A percentile compares a stretch with the other conserved stretches of the same genome.
Evolutionary conservation across 2,113 vertebrate genomes (phyloP).

Genomic region (Centropus bengalensis): DNA sequence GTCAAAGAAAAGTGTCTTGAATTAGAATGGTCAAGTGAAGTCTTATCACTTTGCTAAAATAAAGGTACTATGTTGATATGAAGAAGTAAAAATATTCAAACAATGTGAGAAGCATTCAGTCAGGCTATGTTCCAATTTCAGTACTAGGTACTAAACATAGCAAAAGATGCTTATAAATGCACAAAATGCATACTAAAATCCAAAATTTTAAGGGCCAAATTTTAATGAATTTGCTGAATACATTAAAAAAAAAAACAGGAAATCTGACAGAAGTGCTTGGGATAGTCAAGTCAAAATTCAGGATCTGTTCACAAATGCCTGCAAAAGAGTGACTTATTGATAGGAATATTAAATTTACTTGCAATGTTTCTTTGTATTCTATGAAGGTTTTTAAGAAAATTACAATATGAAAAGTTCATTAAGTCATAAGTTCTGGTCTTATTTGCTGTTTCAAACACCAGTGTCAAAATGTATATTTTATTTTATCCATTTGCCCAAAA

Average conservation of each 20-base stretch:
- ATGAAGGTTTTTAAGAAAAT: not conserved
- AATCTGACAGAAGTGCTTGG: not conserved
- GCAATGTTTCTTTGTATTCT: not conserved
- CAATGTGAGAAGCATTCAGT: not conserved
- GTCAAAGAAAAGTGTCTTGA: not conserved
- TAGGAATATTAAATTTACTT: not conserved
- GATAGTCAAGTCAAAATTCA: not conserved
- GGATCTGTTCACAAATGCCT: not conserved
- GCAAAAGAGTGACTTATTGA: not conserved
- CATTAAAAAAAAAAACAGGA: not conserved
- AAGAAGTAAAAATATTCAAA: not conserved
- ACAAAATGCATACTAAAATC: not conserved
- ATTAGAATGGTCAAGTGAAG: not conserved
- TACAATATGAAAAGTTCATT: not conserved
- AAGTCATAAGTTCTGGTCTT: conserved; percentile 57
- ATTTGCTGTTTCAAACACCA: conserved; percentile 27
- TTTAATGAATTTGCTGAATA: not conserved
- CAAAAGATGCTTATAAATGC: not conserved
- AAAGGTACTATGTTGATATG: rapidly evolving
- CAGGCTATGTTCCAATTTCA: not conserved
- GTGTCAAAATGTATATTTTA: conserved; percentile 47
- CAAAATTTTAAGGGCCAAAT: not conserved
- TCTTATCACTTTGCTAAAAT: not conserved
- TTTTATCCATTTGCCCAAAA: conserved; percentile 61
- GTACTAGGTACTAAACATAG: not conserved